Evolutionary conservation across 2,797 vertebrate genomes (phyloP), one percentile per base, ranked within the genome.

Genomic region (Spinus pinus): DNA sequence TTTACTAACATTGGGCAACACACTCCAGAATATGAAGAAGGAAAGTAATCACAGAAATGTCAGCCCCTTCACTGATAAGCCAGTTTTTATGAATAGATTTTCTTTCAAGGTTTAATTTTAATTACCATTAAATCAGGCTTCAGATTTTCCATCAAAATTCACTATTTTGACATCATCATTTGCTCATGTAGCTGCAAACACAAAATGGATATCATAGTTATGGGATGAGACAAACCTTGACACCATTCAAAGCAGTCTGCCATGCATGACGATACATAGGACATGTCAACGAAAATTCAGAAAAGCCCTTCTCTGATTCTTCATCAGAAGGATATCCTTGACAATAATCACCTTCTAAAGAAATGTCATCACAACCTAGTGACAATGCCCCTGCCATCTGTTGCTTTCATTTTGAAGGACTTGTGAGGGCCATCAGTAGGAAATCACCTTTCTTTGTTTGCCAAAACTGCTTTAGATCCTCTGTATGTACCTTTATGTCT

Each of bases 361-460:
- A 98, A 97, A 93, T 98, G 97, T 98, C 96, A 98, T 98, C 98
- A 96, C 97, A 97, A 97, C 98, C 97, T 97, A 95, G 95, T 98
- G 96, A 98, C 98, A 98, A 98, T 98, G 98, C 97, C 97, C 58
- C 47, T n/a, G 78, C 27, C 51, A 81, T 67, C 79, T 83, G 11
- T 17, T 56, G 5, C 37, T 84, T 72, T 67, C 57, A 89, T 94
- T 91, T 24, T 3, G 9, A 82, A 93, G 86, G 62, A 93, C 14
- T 58, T 65, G 11, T 49, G 69, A 86, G 92, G 72, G 18, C 9
- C 79, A 97, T 98, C 98, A 98, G 98, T 97, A 96, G 97, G 98
- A 98, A 97, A 97, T 94, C 33, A 89, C 46, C 28, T 89, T 94
- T 77, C 86, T 95, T 88, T 89, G 15, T 65, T 83, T 88, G 53